Evolutionary conservation across 92 coral and sea anemone genomes (phyloP), one percentile per base, ranked within the genome.

Genomic region (Epizoanthus ramosus): DNA sequence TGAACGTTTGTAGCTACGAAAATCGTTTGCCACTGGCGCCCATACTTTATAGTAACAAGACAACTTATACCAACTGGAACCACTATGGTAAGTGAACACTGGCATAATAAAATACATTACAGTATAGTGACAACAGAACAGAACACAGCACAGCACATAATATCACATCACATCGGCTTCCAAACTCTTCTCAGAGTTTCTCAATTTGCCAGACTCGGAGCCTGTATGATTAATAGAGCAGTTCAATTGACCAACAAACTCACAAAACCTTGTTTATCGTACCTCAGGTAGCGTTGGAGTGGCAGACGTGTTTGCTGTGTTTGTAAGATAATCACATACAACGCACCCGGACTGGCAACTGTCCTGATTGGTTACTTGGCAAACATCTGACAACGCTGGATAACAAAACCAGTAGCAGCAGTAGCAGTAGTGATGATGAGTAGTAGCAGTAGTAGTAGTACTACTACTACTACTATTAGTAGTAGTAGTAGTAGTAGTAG

Each of bases 31-130:
- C 77, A 0, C 2, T 3, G 18, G 25, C 23, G 10, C 68, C 83
- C 18, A 58, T 75, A 37, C 23, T 86, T 8, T 86, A 79, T 80
- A 71, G 85, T 70, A 79, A 59, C 31, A 52, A 14, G 57, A 8
- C n/a, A 5, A 76, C 72, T 2, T 35, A 43, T n/a, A 79, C 81
- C 31, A 85, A 67, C 71, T 85, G 88, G 88, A 77, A 39, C 59
- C 18, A 31, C 0, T 35, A 65, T 7, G 33, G 88, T 85, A 52
- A 73, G 74, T 45, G 57, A 13, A 25, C 35, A 79, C 47, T 15
- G 47, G 10, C 6, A 56, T 17, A 15, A n/a, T 67, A 15, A 1
- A 45, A 35, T 35, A 35, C 39, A 35, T 35, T 35, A 35, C 39
- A 35, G 39, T 35, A 35, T 35, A 35, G 39, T 35, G 39, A 35